Evolutionary conservation across 2,797 vertebrate genomes (phyloP), one percentile per base, ranked within the genome.

Genomic region (Balearica regulorum): DNA sequence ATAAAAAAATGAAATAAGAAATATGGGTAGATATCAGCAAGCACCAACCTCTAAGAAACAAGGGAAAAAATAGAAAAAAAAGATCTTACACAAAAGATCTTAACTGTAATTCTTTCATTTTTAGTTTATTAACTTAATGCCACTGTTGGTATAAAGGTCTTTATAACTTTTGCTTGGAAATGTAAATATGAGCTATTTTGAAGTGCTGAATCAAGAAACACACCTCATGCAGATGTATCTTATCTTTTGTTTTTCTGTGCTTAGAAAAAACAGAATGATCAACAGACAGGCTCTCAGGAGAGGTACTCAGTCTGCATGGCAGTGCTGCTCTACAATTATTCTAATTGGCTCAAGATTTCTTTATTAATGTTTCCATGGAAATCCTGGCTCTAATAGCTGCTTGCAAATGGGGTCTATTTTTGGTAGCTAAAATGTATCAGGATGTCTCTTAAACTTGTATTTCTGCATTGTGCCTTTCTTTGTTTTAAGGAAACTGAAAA

Each of bases 301-400:
- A 81, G 44, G 26, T 43, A n/a, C 33, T 78, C 8, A 4, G 31
- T 62, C 83, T 75, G 37, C 10, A 4, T 7, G 26, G 33, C n/a
- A 73, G 18, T 6, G 11, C 33, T 53, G 75, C 71, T 86, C 84
- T 72, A 4, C 48, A 92, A 90, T 92, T 92, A 85, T 11, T 79
- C 15, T 68, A 87, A 90, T 39, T 83, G 58, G 48, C 46, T 77
- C n/a, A 76, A 93, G 68, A 91, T 76, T 75, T 90, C 64, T 90
- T 64, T 90, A 93, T 85, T 68, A 72, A 76, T 81, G 79, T 94
- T 94, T 72, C 89, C 73, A 90, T 82, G 58, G 84, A 90, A 93
- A 94, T 88, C 21, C 49, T 90, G 70, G 12, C 61, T 94, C 21
- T 39, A 66, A 72, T 16, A 88, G 60, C 39, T 58, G 49, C 44